These are phyloP conservation scores for Bradypus variegatus DNA, from an alignment of 2,797 vertebrate species.

Conservation along the genomic window DNA sequence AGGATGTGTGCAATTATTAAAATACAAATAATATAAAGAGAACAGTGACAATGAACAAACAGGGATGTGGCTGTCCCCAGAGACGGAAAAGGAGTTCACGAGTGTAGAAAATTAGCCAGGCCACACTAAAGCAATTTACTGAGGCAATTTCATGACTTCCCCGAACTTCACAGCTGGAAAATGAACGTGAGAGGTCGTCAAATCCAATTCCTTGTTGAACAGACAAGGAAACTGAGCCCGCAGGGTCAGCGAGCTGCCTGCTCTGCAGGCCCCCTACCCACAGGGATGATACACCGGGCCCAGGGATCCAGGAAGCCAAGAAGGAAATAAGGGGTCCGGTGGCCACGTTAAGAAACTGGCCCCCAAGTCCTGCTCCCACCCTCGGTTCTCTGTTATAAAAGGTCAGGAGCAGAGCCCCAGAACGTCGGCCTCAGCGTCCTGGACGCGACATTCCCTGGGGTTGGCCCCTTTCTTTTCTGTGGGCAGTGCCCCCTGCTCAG, in stretches of 20 bases:
- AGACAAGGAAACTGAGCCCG: neutral
- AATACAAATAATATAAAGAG: neutral
- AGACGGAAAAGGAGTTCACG: neutral
- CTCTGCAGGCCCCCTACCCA: neutral
- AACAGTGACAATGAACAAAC: neutral
- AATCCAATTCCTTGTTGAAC: neutral
- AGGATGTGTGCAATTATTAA: neutral
- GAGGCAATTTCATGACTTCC: no score
- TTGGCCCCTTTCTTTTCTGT: neutral
- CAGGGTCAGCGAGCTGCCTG: neutral
- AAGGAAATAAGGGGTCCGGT: neutral
- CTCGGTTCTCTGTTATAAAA: neutral
- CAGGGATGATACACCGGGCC: neutral
- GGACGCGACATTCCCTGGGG: neutral
- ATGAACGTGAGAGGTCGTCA: neutral
- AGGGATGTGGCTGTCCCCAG: neutral
- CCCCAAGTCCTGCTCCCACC: neutral
- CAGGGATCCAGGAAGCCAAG: neutral
- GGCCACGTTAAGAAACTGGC: neutral
- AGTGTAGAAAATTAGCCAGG: neutral
- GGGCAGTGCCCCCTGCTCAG: neutral
- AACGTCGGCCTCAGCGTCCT: neutral
- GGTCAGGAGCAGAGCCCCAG: neutral
- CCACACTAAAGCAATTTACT: neutral
- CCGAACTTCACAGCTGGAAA: neutral